Conservation (phyloP, 2,888 invertebrate species). For the Sipha maydis region DNA sequence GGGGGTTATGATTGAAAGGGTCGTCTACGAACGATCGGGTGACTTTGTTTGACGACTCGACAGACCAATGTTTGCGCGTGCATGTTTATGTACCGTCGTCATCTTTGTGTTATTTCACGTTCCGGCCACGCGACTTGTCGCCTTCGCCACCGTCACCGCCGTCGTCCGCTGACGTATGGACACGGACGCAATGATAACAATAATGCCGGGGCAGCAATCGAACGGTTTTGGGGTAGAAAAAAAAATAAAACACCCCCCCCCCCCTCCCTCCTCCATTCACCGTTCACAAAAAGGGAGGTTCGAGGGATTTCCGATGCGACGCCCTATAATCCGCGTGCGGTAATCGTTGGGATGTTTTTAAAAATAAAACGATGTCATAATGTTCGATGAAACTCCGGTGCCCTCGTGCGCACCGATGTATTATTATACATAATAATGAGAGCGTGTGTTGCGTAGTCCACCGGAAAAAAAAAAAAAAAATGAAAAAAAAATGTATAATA, state of each 20-base stretch:
- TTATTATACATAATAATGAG: background rate
- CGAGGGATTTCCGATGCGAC: constrained; percentile 43
- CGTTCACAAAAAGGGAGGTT: constrained; percentile 1
- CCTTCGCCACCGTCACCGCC: background rate
- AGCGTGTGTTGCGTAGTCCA: constrained; percentile 1
- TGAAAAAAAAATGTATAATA: background rate
- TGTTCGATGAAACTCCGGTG: background rate
- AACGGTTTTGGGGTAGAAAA: background rate
- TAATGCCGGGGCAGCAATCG: background rate
- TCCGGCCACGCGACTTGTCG: constrained; percentile 58
- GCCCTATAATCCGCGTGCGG: background rate
- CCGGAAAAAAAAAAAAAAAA: background rate
- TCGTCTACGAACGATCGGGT: background rate
- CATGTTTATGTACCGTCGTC: background rate
- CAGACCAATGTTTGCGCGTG: background rate
- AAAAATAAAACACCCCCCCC: background rate
- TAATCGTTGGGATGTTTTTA: constrained; percentile 40
- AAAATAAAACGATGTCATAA: constrained; percentile 35
- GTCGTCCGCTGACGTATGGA: background rate
- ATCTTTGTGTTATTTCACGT: constrained; percentile 50
- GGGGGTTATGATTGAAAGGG: background rate
- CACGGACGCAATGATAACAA: background rate
- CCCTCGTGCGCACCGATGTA: background rate
- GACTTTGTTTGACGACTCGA: constrained; percentile 42
- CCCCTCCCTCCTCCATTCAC: background rate